Evolutionary conservation across 2,797 vertebrate species (phyloP).

Genomic region (Spinus olivaceus): DNA sequence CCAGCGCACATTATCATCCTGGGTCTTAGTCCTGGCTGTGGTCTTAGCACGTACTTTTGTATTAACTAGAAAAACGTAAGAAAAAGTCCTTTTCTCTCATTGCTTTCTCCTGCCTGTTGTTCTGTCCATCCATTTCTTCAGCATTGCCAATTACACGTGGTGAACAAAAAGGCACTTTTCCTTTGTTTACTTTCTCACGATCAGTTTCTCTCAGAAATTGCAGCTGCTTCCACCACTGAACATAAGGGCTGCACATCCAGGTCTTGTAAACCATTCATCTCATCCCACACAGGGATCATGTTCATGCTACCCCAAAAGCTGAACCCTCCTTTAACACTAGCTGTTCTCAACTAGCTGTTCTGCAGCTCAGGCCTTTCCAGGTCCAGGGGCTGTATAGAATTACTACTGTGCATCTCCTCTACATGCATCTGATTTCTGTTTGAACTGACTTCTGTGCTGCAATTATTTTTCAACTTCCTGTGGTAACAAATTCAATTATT

Average conservation of each 20-base stretch:
- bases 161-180: neutral
- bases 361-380: neutral
- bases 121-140: neutral
- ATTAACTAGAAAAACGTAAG: neutral
- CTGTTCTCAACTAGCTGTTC: neutral
- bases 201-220: neutral
- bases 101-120: neutral
- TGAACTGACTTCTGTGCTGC: neutral
- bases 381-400: neutral
- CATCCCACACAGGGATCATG: neutral
- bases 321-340: neutral
- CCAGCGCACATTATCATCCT: neutral
- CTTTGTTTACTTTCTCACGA: neutral
- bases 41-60: neutral
- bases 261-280: neutral
- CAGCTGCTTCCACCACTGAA: neutral
- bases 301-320: neutral
- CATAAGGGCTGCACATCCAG: neutral
- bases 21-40: neutral
- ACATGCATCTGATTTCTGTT: neutral
- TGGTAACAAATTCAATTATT: neutral
- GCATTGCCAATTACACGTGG: neutral
- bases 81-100: neutral
- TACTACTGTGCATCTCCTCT: neutral
- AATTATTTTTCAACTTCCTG: neutral